Evolutionary conservation across 2,113 vertebrate species (phyloP), one percentile per base, ranked within the genome.

Genomic region (Psilopsiagon aurifrons): DNA sequence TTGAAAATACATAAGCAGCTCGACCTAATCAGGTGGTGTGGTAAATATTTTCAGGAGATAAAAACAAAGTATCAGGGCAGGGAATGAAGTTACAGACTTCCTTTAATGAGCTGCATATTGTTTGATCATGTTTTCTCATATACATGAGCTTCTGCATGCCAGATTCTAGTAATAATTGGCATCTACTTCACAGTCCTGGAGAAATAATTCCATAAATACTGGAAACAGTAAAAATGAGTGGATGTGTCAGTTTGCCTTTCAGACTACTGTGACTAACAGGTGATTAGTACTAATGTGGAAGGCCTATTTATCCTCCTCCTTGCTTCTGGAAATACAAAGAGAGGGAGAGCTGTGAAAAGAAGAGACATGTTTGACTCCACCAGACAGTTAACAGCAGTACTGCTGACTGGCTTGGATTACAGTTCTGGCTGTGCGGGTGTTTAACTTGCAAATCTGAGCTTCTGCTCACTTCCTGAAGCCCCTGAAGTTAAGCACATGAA

Each of bases 1-100:
- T 96, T 96, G 85, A 96, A 97, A 97, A 96, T 94, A 97, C 44
- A 95, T 90, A 95, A 97, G 97, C 96, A 97, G 82, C 81, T 97
- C 93, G 87, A 57, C 80, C 85, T 95, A 94, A 96, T 97, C 95
- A 71, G 69, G 92, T 96, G 95, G 90, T 94, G 83, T 63, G 78
- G 87, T 97, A 96, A 97, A 88, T 96, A 88, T 80, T 97, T 95
- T 59, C 78, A 95, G 91, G 83, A 96, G 91, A 96, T 92, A 88
- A 93, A 97, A 91, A 81, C 95, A 96, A 97, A 95, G 92, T 97
- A 82, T 91, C 95, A 95, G 91, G 82, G 87, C 62, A 74, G 91
- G 62, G 82, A 96, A 92, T 5, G 3, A 95, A 96, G 92, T 93
- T 97, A 92, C 18, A 91, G 70, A 81, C 77, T 12, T 29, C 70